phyloP scores from a whole-genome alignment of 2,888 invertebrate species.

The Synergus laeviventris region DNA sequence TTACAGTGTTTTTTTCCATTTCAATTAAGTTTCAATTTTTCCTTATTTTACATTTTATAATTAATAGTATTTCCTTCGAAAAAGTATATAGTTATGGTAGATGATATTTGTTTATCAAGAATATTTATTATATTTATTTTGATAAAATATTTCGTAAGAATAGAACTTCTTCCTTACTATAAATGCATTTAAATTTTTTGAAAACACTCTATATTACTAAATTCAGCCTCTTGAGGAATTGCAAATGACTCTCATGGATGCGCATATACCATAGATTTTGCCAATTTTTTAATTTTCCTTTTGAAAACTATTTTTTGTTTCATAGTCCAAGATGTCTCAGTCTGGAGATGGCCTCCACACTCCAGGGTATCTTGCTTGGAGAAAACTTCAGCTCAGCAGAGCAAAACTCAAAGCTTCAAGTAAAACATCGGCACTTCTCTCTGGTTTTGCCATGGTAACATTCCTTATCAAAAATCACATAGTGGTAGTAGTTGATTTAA shows the following conservation, averaged over 20 bases:
- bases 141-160: too few species aligned
- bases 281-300: neutral
- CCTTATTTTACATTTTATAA: neutral
- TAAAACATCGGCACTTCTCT: slow-evolving; percentile 96
- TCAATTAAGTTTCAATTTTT: neutral
- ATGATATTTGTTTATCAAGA: too few species aligned
- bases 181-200: too few species aligned
- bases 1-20: neutral
- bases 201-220: too few species aligned
- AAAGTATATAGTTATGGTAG: neutral
- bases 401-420: slow-evolving; percentile 99
- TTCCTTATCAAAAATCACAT: neutral
- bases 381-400: slow-evolving; percentile 94
- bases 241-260: neutral
- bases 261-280: slow-evolving; percentile 30
- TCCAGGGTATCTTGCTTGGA: slow-evolving; percentile 91
- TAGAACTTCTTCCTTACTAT: too few species aligned
- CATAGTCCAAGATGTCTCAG: slow-evolving; percentile 85
- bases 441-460: slow-evolving; percentile 97
- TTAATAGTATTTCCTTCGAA: neutral
- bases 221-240: neutral
- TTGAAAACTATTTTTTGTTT: slow-evolving; percentile 45
- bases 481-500: too few species aligned
- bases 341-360: slow-evolving; percentile 87
- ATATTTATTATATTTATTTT: too few species aligned